Evolutionary conservation across 1,140 invertebrate genomes (phyloP).

Genomic region (Leptinotarsa texana): DNA sequence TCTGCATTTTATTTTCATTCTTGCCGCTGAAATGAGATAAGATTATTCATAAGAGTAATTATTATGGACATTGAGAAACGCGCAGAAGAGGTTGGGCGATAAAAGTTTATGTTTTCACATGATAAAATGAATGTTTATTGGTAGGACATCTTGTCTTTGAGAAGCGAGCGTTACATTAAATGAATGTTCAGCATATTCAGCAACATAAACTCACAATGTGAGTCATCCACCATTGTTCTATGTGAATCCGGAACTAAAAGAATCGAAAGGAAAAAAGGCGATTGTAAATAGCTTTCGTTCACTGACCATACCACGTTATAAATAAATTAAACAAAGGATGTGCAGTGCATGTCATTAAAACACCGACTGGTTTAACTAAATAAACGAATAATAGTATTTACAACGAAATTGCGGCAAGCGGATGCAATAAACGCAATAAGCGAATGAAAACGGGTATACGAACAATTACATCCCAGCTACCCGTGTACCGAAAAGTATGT

Average conservation of each 20-base stretch:
- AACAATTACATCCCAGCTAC: not conserved
- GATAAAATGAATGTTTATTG: not conserved
- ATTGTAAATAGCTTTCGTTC: conserved; percentile 1
- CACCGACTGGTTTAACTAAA: not conserved
- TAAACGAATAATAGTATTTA: conserved; percentile 4
- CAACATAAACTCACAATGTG: not conserved
- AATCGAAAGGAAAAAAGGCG: not conserved
- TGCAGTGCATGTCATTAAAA: not conserved
- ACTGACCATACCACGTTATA: not conserved
- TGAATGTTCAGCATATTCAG: not conserved
- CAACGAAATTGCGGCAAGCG: not conserved
- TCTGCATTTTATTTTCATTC: too few relatives aligned
- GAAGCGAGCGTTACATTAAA: not conserved
- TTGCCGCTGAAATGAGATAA: too few relatives aligned
- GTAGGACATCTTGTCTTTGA: not conserved
- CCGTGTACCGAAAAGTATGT: not conserved
- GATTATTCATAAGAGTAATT: too few relatives aligned
- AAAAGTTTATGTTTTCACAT: not conserved
- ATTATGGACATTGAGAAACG: not conserved
- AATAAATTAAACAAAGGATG: conserved; percentile 1
- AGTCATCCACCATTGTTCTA: not conserved
- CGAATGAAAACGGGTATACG: not conserved
- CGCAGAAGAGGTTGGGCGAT: not conserved
- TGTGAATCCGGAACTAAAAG: conserved; percentile 2
- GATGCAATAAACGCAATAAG: not conserved